phyloP scores from a whole-genome alignment of 2,113 vertebrate genomes.

The Phocoena phocoena region DNA sequence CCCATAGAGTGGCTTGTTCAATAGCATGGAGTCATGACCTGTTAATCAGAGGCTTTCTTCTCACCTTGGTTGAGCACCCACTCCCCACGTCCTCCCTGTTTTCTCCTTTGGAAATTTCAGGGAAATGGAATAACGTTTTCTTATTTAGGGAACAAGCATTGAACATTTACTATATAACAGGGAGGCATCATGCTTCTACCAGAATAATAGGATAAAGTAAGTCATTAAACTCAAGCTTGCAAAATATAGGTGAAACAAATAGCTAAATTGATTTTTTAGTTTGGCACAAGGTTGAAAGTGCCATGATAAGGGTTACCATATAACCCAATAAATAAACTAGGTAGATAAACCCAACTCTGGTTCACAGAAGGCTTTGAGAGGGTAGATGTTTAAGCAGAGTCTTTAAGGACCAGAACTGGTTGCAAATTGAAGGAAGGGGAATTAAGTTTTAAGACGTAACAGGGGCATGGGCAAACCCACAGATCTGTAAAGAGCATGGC shows the following conservation, averaged over 20 bases:
- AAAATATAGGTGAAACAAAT: neutral
- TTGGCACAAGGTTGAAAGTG: neutral
- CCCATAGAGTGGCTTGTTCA: neutral
- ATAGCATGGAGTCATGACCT: neutral
- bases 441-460: neutral
- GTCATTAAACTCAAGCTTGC: neutral
- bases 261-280: neutral
- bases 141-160: neutral
- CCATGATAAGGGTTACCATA: neutral
- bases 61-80: neutral
- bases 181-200: fast-evolving
- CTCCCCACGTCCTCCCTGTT: fast-evolving
- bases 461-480: neutral
- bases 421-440: neutral
- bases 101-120: neutral
- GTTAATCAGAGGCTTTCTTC: neutral
- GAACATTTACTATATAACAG: neutral
- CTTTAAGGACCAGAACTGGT: neutral
- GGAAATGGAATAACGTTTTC: neutral
- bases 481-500: neutral
- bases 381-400: neutral
- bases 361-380: neutral
- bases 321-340: neutral
- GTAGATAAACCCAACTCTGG: neutral
- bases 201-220: neutral